Evolutionary conservation across 1,140 invertebrate genomes (phyloP), one percentile per base, ranked within the genome.

Genomic region (Drosophila ogumai): DNA sequence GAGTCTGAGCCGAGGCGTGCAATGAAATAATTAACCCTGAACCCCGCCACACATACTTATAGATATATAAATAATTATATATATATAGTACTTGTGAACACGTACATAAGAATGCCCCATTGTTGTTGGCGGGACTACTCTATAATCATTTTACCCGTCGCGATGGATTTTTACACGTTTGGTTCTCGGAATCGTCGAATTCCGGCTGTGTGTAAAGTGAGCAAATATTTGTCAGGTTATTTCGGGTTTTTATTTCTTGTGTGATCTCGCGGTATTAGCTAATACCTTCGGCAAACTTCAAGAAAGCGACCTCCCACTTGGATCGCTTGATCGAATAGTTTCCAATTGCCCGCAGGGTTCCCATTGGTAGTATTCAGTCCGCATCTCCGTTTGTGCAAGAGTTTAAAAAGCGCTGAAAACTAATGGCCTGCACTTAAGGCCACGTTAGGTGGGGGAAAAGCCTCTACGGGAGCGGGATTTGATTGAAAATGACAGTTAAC

Each of bases 11-110:
- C 28, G 36, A 67, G 80, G 77, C 85, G 77, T 87, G 85, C 80
- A 80, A 78, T 90, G 75, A 66, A 80, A 64, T 58, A 82, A 80
- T 80, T 85, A 76, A 88, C 85, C 85, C 85, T 88, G 86, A 88
- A 88, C 85, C 78, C 61, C 58, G 52, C 40, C 19, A 38, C 17
- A 69, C 36, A 28, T 9, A 28, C 13, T 31, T 12, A 10, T 13
- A 55, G n/a, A 55, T n/a, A 55, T 6, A 54, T 36, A 25, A 38
- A 22, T 36, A 22, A 13, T 9, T 22, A 55, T 36, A 8, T 43
- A 19, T 54, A 54, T 56, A 40, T 56, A 17, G 47, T 50, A 57
- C 52, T 41, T 75, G 72, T 49, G 59, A 74, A 55, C 71, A 65
- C 74, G 73, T 57, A 76, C 36, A 22, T 85, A 81, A 79, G 82